These are phyloP conservation scores for Notothenia coriiceps DNA, from an alignment of 2,113 vertebrate genomes.

Conservation along the genomic window DNA sequence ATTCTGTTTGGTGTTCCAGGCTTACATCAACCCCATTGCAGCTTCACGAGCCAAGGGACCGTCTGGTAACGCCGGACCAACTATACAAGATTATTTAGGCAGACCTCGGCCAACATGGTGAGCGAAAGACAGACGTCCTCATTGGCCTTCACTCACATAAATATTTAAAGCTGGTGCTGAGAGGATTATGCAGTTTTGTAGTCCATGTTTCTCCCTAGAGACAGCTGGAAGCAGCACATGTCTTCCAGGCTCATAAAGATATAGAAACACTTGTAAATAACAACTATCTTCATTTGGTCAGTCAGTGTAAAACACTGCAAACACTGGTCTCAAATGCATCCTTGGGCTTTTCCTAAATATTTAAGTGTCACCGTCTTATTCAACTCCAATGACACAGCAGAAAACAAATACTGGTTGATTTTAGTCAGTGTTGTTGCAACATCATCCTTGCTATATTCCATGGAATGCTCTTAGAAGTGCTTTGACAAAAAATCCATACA, in stretches of 20 bases:
- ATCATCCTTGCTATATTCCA: not conserved
- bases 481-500: no score
- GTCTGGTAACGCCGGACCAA: slow-evolving; percentile 89
- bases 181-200: not conserved
- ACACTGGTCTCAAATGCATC: not conserved
- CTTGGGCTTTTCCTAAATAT: not conserved
- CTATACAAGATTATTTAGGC: slow-evolving; percentile 97
- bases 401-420: not conserved
- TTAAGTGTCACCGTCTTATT: not conserved
- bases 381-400: not conserved
- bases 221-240: not conserved
- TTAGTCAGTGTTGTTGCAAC: not conserved
- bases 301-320: not conserved
- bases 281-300: not conserved
- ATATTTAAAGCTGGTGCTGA: not conserved
- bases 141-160: not conserved
- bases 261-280: not conserved
- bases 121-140: slow-evolving; percentile 49
- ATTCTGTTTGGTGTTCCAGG: slow-evolving; percentile 80
- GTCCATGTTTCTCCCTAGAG: not conserved
- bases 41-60: slow-evolving; percentile 95
- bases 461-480: no score
- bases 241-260: not conserved
- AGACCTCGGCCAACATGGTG: slow-evolving; percentile 98
- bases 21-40: slow-evolving; percentile 98